Base-by-base conservation (phyloP, 2,888 invertebrate genomes). In the Sarcophaga rosellei region DNA sequence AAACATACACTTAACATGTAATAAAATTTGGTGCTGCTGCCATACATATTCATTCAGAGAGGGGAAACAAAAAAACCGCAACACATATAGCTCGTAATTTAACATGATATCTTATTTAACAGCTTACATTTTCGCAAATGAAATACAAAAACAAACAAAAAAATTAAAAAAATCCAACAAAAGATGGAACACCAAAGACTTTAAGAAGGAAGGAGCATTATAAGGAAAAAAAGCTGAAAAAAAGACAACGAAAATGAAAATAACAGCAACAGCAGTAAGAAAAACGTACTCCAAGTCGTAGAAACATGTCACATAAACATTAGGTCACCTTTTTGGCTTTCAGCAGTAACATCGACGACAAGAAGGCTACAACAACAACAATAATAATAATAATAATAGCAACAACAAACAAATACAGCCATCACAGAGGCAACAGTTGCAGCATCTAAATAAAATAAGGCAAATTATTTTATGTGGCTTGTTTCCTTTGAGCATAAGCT, bases 221-320 rank as follows among this genome's bases (percentile, higher is more conserved):
- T 44, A 72, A 72, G 78, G 59, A 76, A 78, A 78, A n/a, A 61
- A 62, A 35, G 2, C 53, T 61, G 2, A 75, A 59, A 57, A 63
- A 75, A 53, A 63, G n/a, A 35, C 44, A 44, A 17, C 25, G 66
- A 21, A 62, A 72, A 72, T 53, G 12, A 77, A 68, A 72, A 72
- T 53, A 53, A 61, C n/a, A 25, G 47, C 45, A 61, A 63, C 12
- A 45, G 3, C 12, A 45, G 3, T 4, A 47, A 72, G 47, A 15
- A 73, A 79, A 75, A 74, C 75, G 69, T 75, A 73, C 79, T 72
- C 20, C 80, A 81, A 81, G 72, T 83, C 85, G 83, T 87, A 85
- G 88, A 85, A 89, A 88, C 88, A 88, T 88, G 89, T 88, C 88
- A 88, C 88, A 89, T 89, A 89, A 89, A 89, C 88, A 89, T 89